Conservation (phyloP, 2,888 invertebrate genomes). For the Balanococcus diminutus region DNA sequence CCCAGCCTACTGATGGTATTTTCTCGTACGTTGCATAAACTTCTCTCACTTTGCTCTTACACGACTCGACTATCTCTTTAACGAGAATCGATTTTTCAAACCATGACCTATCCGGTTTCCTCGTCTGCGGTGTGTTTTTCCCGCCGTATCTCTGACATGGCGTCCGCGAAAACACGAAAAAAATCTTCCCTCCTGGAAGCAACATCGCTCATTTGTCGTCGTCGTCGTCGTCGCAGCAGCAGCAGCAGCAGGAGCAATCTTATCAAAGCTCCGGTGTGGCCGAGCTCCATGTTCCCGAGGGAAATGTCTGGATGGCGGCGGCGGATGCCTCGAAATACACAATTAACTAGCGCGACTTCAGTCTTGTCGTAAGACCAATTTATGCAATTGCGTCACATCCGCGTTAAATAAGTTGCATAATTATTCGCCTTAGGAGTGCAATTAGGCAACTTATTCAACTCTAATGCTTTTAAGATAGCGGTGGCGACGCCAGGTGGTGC, state of each 20-base stretch:
- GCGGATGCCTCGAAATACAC: neutral
- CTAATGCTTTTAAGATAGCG: neutral
- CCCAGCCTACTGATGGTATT: neutral
- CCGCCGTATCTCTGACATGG: no score
- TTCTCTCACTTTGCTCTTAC: neutral
- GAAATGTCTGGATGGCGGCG: neutral
- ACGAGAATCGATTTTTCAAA: conserved; percentile 9
- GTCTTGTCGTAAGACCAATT: neutral
- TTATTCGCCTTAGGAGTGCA: neutral
- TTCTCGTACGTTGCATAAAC: neutral
- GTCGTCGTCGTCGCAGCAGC: no score
- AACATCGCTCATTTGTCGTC: neutral
- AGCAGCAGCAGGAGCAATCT: no score
- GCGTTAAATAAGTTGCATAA: neutral
- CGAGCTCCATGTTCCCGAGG: neutral
- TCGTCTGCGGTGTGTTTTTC: neutral
- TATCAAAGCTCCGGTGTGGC: neutral
- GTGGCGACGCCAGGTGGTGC: neutral
- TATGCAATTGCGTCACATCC: neutral
- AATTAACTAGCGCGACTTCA: neutral
- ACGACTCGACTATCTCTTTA: neutral
- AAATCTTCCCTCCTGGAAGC: neutral
- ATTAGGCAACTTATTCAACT: neutral
- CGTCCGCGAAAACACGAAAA: neutral
- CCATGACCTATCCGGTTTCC: conserved; percentile 17